phyloP scores from a whole-genome alignment of 2,888 invertebrate species.

The Orthosia cruda region DNA sequence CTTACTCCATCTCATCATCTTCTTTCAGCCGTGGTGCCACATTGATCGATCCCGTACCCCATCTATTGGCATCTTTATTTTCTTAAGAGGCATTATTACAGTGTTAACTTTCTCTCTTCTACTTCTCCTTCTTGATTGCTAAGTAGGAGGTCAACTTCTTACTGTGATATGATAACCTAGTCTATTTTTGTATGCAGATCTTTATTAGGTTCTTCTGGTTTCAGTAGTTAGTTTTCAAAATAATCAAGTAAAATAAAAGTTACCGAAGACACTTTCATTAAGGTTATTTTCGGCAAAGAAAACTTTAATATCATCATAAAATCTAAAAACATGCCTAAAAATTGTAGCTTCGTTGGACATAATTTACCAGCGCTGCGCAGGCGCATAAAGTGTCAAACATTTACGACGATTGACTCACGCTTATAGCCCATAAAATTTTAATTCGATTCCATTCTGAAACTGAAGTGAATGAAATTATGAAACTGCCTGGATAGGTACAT shows the following conservation, averaged over 20 bases:
- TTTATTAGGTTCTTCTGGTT: background rate
- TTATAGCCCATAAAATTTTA: constrained; percentile 39
- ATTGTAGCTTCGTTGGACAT: constrained; percentile 49
- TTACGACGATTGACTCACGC: constrained; percentile 50
- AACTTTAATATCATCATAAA: constrained; percentile 49
- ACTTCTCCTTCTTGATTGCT: too few species aligned
- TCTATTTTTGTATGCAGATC: background rate
- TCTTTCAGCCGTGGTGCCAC: too few species aligned
- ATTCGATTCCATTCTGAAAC: constrained; percentile 52
- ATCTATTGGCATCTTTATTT: too few species aligned
- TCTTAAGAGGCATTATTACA: too few species aligned
- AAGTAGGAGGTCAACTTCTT: too few species aligned
- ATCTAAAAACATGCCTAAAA: constrained; percentile 55
- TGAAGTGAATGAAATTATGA: constrained; percentile 33
- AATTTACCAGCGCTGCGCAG: constrained; percentile 48
- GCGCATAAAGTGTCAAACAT: constrained; percentile 55
- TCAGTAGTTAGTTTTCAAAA: background rate
- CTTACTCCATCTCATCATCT: too few species aligned
- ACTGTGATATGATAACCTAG: too few species aligned
- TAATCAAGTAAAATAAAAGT: background rate
- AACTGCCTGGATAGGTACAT: constrained; percentile 20
- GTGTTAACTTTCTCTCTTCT: too few species aligned
- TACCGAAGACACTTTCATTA: background rate
- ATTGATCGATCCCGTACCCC: too few species aligned
- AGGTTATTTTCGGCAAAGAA: constrained; percentile 30